Percentiles rank a stretch among this genome's conserved stretches.
phyloP scores from a whole-genome alignment of 2,113 vertebrate genomes.

The Romanogobio albipinnatus region DNA sequence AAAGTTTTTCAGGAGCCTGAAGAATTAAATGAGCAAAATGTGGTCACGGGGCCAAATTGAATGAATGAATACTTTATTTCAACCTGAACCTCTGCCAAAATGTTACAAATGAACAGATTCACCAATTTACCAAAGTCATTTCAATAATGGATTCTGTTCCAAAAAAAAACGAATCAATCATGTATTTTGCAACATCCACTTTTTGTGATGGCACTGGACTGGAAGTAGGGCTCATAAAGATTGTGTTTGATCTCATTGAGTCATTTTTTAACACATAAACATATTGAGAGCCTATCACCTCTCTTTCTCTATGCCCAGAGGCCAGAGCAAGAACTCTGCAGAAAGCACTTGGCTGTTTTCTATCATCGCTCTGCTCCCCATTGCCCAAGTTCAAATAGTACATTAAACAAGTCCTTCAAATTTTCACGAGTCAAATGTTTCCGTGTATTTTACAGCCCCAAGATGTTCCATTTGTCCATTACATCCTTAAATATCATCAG shows the following conservation, averaged over 20 bases:
- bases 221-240: conserved; percentile 10
- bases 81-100: conserved; percentile 13
- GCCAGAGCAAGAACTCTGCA: conserved; percentile 24
- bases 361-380: background rate
- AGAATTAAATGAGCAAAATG: conserved; percentile 11
- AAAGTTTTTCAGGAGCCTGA: conserved; percentile 18
- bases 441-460: background rate
- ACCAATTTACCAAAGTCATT: conserved; percentile 42
- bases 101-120: conserved; percentile 12
- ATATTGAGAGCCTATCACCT: conserved; percentile 12
- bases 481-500: conserved; percentile 26
- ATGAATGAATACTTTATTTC: conserved; percentile 13
- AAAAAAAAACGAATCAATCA: background rate
- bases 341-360: conserved; percentile 4
- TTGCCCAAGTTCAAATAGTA: conserved; percentile 16
- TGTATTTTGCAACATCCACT: background rate
- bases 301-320: conserved; percentile 23
- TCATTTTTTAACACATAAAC: conserved; percentile 13
- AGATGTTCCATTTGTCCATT: conserved; percentile 15
- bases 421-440: conserved; percentile 35
- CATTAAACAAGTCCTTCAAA: conserved; percentile 33
- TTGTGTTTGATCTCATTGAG: background rate
- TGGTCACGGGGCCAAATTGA: conserved; percentile 31
- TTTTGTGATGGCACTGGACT: background rate
- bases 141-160: conserved; percentile 39